Base-by-base conservation (phyloP, 2,888 invertebrate genomes). In the Perithous albicinctus region DNA sequence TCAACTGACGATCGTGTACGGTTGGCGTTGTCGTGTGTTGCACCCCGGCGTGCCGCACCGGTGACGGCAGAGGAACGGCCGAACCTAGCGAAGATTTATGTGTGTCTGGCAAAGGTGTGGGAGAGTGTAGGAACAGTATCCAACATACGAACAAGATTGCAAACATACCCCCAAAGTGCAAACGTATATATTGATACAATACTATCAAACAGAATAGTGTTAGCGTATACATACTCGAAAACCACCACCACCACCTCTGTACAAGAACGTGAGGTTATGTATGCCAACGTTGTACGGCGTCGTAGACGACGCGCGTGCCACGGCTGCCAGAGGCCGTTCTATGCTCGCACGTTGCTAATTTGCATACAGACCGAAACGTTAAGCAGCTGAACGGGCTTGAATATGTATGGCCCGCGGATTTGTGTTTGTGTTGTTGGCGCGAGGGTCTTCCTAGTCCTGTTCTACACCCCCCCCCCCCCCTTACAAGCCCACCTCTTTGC, bases 291-390 rank as follows among this genome's bases (percentile, higher is more conserved):
- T 69, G n/a, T n/a, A 61, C 23, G 48, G 20, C 70, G 66, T 63
- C 56, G 70, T 26, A 64, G 43, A 74, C 69, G 72, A 63, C 38
- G 70, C 78, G 78, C 82, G 82, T 79, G 84, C 73, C 69, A 54
- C 73, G 56, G 67, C 48, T 69, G 63, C 43, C 20, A 23, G 63
- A 18, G 63, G 8, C 20, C 35, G 64, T 72, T 63, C 76, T 74
- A 41, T 59, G 18, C 70, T 66, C 69, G 76, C 77, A 78, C 82
- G 75, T 83, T 78, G 77, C 73, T 78, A 84, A 88, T 88, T 89
- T 87, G 86, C 88, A 87, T 88, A 86, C 82, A 84, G 84, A 86
- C 86, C 85, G 83, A 88, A 87, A 86, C 84, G 85, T 87, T 87
- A 82, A 87, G 86, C 85, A 86, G 82, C 81, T 86, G 86, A 86